Base-by-base conservation (phyloP, 2,888 invertebrate species). In the Drosophila flavopinicola region DNA sequence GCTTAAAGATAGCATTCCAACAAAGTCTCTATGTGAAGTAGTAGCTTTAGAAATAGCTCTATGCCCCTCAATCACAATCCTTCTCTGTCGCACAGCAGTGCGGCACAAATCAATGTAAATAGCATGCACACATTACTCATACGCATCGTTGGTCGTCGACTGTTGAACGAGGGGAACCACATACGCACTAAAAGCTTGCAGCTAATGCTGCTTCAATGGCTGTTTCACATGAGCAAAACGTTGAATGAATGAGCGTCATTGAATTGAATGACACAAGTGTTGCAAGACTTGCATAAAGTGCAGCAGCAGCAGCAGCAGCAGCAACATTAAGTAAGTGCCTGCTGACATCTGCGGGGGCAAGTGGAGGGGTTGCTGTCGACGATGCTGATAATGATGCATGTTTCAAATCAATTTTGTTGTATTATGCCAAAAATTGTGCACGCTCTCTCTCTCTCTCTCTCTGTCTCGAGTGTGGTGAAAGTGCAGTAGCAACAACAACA, bases 391-490 rank as follows among this genome's bases (percentile, higher is more conserved):
- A 80, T 84, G 84, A 83, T 84, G 85, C 85, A 85, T 88, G 84
- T 82, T 79, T 79, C 87, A 88, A 88, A 88, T 88, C 88, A 88
- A 88, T 88, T 88, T 88, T 84, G 75, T 79, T 87, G 72, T 78
- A 87, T 87, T 87, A 82, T 85, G 78, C 85, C 87, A 74, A 87
- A 84, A 80, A 69, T 80, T 80, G 78, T 73, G 73, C 68, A 39
- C 57, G 54, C 58, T 48, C 63, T 47, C 15, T 10, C 5, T 10
- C 9, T 10, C 7, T 35, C 9, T 15, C 1, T 5, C 17, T 35
- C 35, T 17, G 15, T 1, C 2, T 6, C 7, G 51, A 60, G 53
- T 59, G 41, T 10, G 57, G 2, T 20, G 20, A 20, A 48, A 73
- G 69, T 69, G 39, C 69, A 53, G 24, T 44, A 48, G 24, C 52